Evolutionary conservation across 2,113 vertebrate species (phyloP), one percentile per base, ranked within the genome.

Genomic region (Hypanus sabinus): DNA sequence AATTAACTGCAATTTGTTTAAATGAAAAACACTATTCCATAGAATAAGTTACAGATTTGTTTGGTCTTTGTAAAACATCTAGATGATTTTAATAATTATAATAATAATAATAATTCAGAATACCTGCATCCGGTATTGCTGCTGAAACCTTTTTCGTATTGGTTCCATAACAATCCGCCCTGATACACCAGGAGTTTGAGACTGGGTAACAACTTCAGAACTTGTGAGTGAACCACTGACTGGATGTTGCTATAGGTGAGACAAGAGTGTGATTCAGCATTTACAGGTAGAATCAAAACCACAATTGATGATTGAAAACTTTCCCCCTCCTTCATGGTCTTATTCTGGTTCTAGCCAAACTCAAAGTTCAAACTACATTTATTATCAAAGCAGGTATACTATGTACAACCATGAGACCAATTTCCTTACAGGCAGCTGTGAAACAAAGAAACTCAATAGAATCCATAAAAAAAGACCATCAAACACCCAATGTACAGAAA

Each of bases 91-190:
- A 36, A 92, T 38, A 93, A 46, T 46, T 3, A 46, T 46, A 46
- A 46, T 46, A 46, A 46, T 46, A 46, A 27, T 27, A 5, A 73
- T 73, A n/a, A 20, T 36, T 75, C 24, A 55, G 22, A 75, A 16
- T 93, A 93, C 91, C 91, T 93, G 91, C 91, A 93, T 93, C 70
- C 91, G 68, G 70, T 93, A 93, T 24, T 93, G 91, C 70, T 93
- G 91, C 91, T 93, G 91, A 73, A 93, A 55, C 11, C 91, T 70
- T 24, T 93, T 93, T 22, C 91, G 68, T 46, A 93, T 93, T 73
- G 91, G 91, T 46, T 93, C 91, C 91, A 93, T 93, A 14, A 73
- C 91, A n/a, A 24, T 55, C 20, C 70, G 68, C 46, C 70, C 91
- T 46, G 91, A 22, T 73, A 22, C 7, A 5, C 5, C 2, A 65